A percentile compares a stretch with the other conserved stretches of the same genome.
phyloP scores from a whole-genome alignment of 1,140 invertebrate species.

The Episyrphus balteatus region DNA sequence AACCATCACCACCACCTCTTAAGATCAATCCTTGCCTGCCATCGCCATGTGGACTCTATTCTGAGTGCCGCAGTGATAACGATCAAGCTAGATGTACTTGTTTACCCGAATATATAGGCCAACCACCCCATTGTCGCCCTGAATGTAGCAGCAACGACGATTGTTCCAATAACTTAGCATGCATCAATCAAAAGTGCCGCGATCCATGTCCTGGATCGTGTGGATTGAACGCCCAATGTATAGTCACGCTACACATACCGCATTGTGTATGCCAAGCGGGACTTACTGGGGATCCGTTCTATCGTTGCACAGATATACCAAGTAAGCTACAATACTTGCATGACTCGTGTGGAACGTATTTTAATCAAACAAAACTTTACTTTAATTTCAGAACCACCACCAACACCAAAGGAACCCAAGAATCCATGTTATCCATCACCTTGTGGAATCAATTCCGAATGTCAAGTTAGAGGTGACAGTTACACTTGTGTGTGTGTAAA shows the following conservation, averaged over 20 bases:
- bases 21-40: constrained; percentile 55
- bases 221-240: constrained; percentile 57
- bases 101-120: constrained; percentile 47
- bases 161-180: constrained; percentile 49
- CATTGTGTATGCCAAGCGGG: constrained; percentile 55
- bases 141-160: constrained; percentile 55
- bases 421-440: constrained; percentile 45
- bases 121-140: constrained; percentile 53
- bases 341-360: constrained; percentile 47
- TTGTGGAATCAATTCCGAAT: constrained; percentile 47
- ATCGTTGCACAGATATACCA: constrained; percentile 39
- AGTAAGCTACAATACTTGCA: constrained; percentile 38
- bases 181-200: constrained; percentile 52
- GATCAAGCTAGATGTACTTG: constrained; percentile 50
- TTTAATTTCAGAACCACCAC: constrained; percentile 28
- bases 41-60: constrained; percentile 65
- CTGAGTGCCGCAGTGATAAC: constrained; percentile 51
- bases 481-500: constrained; percentile 40
- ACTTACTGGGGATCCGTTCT: constrained; percentile 62
- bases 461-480: constrained; percentile 38
- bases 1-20: constrained; percentile 5
- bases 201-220: constrained; percentile 69
- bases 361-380: not conserved
- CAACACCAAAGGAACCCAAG: constrained; percentile 36
- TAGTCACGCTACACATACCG: constrained; percentile 61